A percentile compares a stretch with the other conserved stretches of the same genome.
phyloP scores from a whole-genome alignment of 2,888 invertebrate genomes.

The Drosophila neotestacea region DNA sequence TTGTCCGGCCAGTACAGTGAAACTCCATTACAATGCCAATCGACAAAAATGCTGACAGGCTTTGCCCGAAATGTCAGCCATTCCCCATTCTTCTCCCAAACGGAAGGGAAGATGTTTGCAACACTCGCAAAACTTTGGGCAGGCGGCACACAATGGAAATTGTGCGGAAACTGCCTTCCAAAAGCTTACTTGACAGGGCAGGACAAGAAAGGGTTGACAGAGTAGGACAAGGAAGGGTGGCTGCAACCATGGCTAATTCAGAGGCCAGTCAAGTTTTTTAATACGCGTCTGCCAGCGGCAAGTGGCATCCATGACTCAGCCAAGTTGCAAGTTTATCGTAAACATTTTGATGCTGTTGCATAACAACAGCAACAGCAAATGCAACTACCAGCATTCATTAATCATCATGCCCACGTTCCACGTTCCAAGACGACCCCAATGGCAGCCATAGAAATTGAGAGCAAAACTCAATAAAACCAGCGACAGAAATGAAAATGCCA shows the following conservation, averaged over 20 bases:
- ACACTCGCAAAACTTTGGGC: constrained; percentile 51
- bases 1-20: constrained; percentile 42
- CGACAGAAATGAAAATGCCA: constrained; percentile 40
- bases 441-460: constrained; percentile 31
- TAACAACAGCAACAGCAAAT: constrained; percentile 18
- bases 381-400: constrained; percentile 57
- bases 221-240: constrained; percentile 21
- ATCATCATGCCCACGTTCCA: constrained; percentile 55
- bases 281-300: constrained; percentile 25
- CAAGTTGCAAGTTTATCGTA: constrained; percentile 25
- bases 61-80: constrained; percentile 8
- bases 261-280: constrained; percentile 45
- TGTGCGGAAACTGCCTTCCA: constrained; percentile 65
- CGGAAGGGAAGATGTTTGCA: constrained; percentile 39
- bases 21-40: constrained; percentile 76
- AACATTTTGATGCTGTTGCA: constrained; percentile 48
- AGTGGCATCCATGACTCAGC: constrained; percentile 48
- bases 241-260: constrained; percentile 18
- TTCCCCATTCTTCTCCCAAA: background rate
- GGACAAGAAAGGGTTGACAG: constrained; percentile 23
- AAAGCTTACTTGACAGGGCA: constrained; percentile 22
- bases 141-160: constrained; percentile 54
- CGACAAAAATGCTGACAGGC: constrained; percentile 66
- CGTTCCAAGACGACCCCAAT: constrained; percentile 29
- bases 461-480: constrained; percentile 53